phyloP scores from a whole-genome alignment of 2,888 invertebrate genomes.

The Dendrolimus houi region DNA sequence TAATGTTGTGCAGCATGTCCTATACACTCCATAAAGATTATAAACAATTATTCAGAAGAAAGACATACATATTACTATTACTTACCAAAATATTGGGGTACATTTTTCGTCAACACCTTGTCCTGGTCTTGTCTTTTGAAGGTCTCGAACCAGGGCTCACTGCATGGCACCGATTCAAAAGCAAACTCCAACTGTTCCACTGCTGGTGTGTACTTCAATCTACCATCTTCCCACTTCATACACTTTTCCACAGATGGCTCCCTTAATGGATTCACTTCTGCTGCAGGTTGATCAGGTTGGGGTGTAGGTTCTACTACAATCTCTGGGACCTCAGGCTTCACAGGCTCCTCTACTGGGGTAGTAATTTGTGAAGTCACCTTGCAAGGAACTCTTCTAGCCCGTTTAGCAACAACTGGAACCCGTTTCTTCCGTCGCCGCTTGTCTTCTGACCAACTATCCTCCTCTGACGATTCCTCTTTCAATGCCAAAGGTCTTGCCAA shows the following conservation, averaged over 20 bases:
- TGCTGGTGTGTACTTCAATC: slow-evolving; percentile 59
- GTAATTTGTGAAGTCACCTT: slow-evolving; percentile 7
- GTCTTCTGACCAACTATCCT: slow-evolving; percentile 61
- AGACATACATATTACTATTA: slow-evolving; percentile 7
- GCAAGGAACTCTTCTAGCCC: slow-evolving; percentile 25
- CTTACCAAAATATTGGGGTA: slow-evolving; percentile 75
- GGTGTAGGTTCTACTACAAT: neutral
- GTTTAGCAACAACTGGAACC: slow-evolving; percentile 27
- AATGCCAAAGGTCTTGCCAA: slow-evolving; percentile 54
- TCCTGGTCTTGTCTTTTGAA: slow-evolving; percentile 86
- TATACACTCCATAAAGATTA: no score
- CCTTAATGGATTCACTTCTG: slow-evolving; percentile 34
- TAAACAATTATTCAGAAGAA: no score
- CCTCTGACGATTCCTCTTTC: slow-evolving; percentile 66
- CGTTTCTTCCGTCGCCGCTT: slow-evolving; percentile 42
- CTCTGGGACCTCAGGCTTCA: slow-evolving; percentile 4
- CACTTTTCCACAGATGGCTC: slow-evolving; percentile 50
- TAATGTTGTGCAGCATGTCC: no score
- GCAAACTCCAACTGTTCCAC: slow-evolving; percentile 82
- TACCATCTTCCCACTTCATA: slow-evolving; percentile 67
- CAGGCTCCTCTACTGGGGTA: slow-evolving; percentile 14
- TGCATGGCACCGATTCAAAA: slow-evolving; percentile 84
- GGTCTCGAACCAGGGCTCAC: slow-evolving; percentile 87
- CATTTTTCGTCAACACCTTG: slow-evolving; percentile 78
- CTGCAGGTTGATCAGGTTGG: slow-evolving; percentile 13